Evolutionary conservation across 2,888 invertebrate genomes (phyloP).

Genomic region (Callimorpha dominula): DNA sequence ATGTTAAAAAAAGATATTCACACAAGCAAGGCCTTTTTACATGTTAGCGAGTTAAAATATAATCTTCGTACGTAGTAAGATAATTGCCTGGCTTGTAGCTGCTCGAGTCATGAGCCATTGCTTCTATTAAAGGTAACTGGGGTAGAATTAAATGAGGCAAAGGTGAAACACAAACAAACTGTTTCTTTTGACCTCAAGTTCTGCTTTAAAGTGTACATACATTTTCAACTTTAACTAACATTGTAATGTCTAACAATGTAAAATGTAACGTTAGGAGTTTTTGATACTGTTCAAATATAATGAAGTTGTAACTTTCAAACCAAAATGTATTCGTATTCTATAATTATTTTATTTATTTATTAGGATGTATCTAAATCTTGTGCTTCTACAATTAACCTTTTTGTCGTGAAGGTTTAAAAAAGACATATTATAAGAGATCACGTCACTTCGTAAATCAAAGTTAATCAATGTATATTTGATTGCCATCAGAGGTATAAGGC

Average conservation of each 20-base stretch:
- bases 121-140: background rate
- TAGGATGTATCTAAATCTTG: too few relatives aligned
- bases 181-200: background rate
- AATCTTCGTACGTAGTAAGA: too few relatives aligned
- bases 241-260: background rate
- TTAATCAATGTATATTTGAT: too few relatives aligned
- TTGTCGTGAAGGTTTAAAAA: too few relatives aligned
- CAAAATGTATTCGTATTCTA: background rate
- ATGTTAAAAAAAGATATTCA: too few relatives aligned
- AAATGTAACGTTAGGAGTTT: conserved; percentile 8
- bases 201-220: conserved; percentile 1
- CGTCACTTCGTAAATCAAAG: too few relatives aligned
- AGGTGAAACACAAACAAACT: conserved; percentile 7
- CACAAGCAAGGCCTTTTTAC: too few relatives aligned
- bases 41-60: too few relatives aligned
- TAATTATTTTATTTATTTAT: background rate
- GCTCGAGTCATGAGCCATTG: background rate
- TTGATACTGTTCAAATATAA: conserved; percentile 2
- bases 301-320: background rate
- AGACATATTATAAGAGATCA: too few relatives aligned
- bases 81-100: background rate
- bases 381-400: too few relatives aligned
- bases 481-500: too few relatives aligned
- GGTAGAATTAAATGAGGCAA: background rate
- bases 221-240: conserved; percentile 1